A percentile compares a stretch with the other conserved stretches of the same genome.
These are phyloP conservation scores for Thereuonema tuberculata DNA, from an alignment of 1,140 invertebrate species.

Conservation along the genomic window DNA sequence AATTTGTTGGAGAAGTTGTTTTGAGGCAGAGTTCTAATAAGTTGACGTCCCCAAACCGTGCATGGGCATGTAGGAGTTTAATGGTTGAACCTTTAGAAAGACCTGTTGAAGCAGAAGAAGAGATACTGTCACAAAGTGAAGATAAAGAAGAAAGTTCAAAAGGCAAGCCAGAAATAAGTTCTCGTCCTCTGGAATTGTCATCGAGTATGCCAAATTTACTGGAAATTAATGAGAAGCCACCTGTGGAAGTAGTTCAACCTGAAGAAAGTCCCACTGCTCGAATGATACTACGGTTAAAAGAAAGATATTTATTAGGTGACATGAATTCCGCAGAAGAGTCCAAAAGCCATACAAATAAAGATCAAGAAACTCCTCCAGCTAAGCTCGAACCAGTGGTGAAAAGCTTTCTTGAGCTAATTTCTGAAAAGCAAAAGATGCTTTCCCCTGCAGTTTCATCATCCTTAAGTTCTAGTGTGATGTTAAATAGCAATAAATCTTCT, in stretches of 20 bases:
- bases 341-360: not conserved
- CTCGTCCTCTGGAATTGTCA: conserved; percentile 3
- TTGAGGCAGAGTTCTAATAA: too few relatives aligned
- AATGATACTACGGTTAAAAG: conserved; percentile 2
- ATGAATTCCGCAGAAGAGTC: not conserved
- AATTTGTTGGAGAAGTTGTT: too few relatives aligned
- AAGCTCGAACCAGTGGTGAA: conserved; percentile 35
- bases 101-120: conserved; percentile 11
- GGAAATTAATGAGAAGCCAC: not conserved
- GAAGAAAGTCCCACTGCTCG: not conserved
- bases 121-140: conserved; percentile 5
- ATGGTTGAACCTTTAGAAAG: too few relatives aligned
- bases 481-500: too few relatives aligned
- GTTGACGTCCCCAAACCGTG: too few relatives aligned
- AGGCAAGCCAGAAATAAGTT: too few relatives aligned
- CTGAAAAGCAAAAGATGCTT: conserved; percentile 71
- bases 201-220: conserved; percentile 4
- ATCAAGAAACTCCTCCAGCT: not conserved
- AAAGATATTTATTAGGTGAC: conserved; percentile 4
- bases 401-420: conserved; percentile 66
- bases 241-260: not conserved
- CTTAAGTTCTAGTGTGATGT: too few relatives aligned
- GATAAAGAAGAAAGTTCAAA: too few relatives aligned
- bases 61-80: too few relatives aligned
- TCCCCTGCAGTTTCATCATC: conserved; percentile 3